A percentile compares a stretch with the other conserved stretches of the same genome.
phyloP scores from a whole-genome alignment of 2,797 vertebrate genomes.

The Lepus oiostolus region DNA sequence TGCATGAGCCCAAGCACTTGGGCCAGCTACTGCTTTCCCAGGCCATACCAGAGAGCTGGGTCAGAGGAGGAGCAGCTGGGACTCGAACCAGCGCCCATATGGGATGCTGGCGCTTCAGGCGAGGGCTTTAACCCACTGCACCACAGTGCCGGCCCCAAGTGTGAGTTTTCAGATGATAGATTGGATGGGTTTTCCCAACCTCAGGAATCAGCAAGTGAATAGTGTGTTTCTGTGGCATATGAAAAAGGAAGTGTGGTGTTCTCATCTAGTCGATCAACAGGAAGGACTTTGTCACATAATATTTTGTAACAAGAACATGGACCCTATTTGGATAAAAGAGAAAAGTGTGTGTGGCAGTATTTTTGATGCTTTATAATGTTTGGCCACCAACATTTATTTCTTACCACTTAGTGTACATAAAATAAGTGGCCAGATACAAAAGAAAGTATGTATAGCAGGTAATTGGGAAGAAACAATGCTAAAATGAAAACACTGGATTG shows the following conservation, averaged over 20 bases:
- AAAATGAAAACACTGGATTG: background rate
- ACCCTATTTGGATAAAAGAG: background rate
- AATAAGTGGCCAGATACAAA: slow-evolving; percentile 20
- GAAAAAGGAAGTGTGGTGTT: background rate
- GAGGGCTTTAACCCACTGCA: too few relatives aligned
- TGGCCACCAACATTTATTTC: slow-evolving; percentile 32
- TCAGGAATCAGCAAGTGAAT: background rate
- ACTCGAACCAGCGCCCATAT: too few relatives aligned
- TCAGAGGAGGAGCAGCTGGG: too few relatives aligned
- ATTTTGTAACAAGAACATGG: background rate
- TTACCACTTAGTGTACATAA: background rate
- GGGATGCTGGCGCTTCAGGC: too few relatives aligned
- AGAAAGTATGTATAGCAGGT: background rate
- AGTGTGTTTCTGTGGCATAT: background rate
- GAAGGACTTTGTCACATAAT: background rate
- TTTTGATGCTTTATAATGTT: slow-evolving; percentile 17
- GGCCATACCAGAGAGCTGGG: too few relatives aligned
- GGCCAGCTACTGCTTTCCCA: too few relatives aligned
- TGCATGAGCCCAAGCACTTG: too few relatives aligned
- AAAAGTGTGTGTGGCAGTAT: background rate
- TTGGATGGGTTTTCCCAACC: slow-evolving; percentile 3
- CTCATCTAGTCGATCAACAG: background rate
- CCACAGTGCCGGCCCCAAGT: too few relatives aligned
- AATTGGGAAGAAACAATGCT: slow-evolving; percentile 6
- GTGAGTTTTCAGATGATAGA: background rate